These are phyloP conservation scores for Bubo scandiacus DNA, from an alignment of 2,113 vertebrate species.

Conservation along the genomic window DNA sequence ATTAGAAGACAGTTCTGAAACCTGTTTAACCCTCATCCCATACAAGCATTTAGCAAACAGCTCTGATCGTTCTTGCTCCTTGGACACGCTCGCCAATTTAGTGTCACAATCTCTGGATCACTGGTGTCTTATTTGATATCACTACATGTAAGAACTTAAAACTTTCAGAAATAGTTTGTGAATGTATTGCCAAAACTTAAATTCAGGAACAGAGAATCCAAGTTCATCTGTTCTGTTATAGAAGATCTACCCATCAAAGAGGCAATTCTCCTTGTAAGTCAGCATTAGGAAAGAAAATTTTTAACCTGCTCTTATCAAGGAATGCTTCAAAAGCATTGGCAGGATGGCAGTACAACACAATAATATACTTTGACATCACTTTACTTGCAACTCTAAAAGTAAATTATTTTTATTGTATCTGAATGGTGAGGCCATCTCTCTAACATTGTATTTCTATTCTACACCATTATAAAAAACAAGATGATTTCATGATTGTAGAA, in stretches of 20 bases:
- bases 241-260: neutral
- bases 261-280: neutral
- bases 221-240: neutral
- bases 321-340: neutral
- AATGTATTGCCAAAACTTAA: neutral
- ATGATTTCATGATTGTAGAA: neutral
- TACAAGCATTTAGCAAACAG: neutral
- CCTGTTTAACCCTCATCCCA: neutral
- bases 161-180: neutral
- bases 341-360: neutral
- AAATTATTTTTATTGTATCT: neutral
- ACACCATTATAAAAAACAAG: neutral
- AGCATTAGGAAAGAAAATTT: neutral
- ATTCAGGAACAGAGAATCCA: neutral
- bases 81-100: neutral
- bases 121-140: neutral
- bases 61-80: neutral
- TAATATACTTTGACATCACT: neutral
- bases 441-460: neutral
- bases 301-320: neutral
- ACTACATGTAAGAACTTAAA: neutral
- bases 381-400: neutral
- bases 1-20: neutral
- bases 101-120: neutral
- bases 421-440: neutral